A percentile compares a stretch with the other conserved stretches of the same genome.
These are phyloP conservation scores for Champsocephalus esox DNA, from an alignment of 2,797 vertebrate genomes.

Conservation along the genomic window DNA sequence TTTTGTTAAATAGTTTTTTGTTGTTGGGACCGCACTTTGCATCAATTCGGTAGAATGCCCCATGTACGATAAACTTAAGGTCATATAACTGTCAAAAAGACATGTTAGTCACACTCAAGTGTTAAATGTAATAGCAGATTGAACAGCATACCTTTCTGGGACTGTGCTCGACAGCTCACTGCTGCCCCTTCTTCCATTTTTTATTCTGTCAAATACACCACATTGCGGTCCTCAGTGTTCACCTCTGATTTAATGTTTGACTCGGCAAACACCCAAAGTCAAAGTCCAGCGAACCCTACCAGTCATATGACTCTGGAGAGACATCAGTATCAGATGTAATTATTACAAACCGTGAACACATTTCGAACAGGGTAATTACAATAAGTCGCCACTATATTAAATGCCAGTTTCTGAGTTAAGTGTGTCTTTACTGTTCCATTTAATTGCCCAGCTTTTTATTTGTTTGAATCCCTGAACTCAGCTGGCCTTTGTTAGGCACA, in stretches of 20 bases:
- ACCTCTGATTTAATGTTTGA: conserved; percentile 16
- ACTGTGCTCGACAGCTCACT: conserved; percentile 10
- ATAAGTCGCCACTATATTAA: neutral
- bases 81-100: neutral
- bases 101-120: neutral
- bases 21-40: too few species aligned
- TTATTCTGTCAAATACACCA: neutral
- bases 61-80: neutral
- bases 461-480: too few species aligned
- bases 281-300: conserved; percentile 42
- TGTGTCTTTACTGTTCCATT: neutral
- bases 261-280: conserved; percentile 12
- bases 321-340: conserved; percentile 4
- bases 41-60: too few species aligned
- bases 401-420: neutral
- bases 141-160: conserved; percentile 32
- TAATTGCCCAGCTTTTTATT: too few species aligned
- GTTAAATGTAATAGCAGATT: neutral
- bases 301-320: neutral
- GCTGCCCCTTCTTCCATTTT: conserved; percentile 6
- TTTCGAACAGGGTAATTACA: conserved; percentile 5
- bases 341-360: neutral
- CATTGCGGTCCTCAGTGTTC: neutral
- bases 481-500: too few species aligned
- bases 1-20: too few species aligned